Base-by-base conservation (phyloP, 2,888 invertebrate species). In the Andrena dorsata region DNA sequence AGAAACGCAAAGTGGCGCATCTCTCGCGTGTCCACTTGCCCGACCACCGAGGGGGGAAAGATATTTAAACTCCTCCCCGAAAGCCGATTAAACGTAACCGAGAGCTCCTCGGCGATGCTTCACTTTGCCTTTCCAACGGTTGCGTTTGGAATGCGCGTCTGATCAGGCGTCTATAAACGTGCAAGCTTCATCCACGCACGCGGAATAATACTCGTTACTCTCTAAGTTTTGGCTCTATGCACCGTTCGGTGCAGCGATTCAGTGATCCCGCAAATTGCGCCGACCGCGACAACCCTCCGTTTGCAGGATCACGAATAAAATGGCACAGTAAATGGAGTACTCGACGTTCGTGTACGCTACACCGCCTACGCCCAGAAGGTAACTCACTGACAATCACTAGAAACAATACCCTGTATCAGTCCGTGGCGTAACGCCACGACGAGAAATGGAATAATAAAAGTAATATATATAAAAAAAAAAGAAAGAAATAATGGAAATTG, bases 331-430 rank as follows among this genome's bases (percentile, higher is more conserved):
- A 64, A 64, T 35, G 41, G 64, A 41, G 28, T 60, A 30, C 26
- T 60, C 28, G 60, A 28, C 60, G 60, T 28, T 23, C 20, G n/a
- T 53, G 23, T 58, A 32, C 56, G 30, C 16, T 26, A 64, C 64
- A 49, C 41, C 41, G 20, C 51, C 61, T 64, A 84, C 66, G 41
- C 60, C 63, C 75, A 66, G 49, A 47, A 83, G 74, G 74, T 86
- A 86, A 86, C 78, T 85, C 61, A 63, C 47, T 71, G 71, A 63
- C 72, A 68, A 86, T 86, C 85, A 86, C 81, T 82, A 87, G 80
- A 82, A 87, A 82, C 56, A 79, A 87, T 87, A 86, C 86, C 86
- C 86, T 86, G 86, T 68, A 53, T 85, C 66, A 47, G 53, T 65
- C 51, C 47, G 30, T 26, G 10, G 30, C 56, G 26, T 6, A 26